Evolutionary conservation across 1,140 invertebrate species (phyloP), one percentile per base, ranked within the genome.

Genomic region (Reticulitermes speratus): DNA sequence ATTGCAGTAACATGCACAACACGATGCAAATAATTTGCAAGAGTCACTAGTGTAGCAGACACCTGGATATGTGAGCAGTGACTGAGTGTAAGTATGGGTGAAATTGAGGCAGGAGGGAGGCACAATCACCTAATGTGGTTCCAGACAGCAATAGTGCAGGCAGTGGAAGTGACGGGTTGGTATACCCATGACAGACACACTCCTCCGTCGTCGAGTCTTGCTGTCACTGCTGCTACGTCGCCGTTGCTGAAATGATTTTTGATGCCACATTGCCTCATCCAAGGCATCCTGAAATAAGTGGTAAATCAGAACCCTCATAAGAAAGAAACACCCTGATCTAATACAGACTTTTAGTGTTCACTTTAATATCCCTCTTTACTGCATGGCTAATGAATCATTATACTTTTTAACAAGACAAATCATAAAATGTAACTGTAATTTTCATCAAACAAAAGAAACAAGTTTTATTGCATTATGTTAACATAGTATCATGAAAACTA

Each of bases 101-200:
- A 23, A 75, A n/a, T 8, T 19, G 59, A 65, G 14, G 25, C 59
- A 65, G 65, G 25, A 30, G n/a, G 65, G 65, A 75, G 65, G 65
- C 65, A 75, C 65, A 75, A 11, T 30, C 65, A 75, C n/a, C 44
- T 82, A 86, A 44, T 75, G 85, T 55, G 86, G 83, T 38, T 87
- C 86, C 16, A 87, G 38, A 69, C 86, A 87, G 44, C 86, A 87
- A 44, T 87, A 87, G 25, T 87, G 86, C 19, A 87, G 59, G 83
- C 86, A 87, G 3, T 84, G 44, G 83, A 83, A 55, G 38, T 84
- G 83, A 55, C 84, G n/a, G 23, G 86, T 84, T 30, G 86, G 86
- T 65, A 87, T 82, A 9, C 83, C 86, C 11, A 85, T 59, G 12
- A 87, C 44, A 19, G 86, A 87, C 23, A 81, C 75, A 59, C 86